A percentile compares a stretch with the other conserved stretches of the same genome.
phyloP scores from a whole-genome alignment of 2,888 invertebrate species.

The Arge pagana region DNA sequence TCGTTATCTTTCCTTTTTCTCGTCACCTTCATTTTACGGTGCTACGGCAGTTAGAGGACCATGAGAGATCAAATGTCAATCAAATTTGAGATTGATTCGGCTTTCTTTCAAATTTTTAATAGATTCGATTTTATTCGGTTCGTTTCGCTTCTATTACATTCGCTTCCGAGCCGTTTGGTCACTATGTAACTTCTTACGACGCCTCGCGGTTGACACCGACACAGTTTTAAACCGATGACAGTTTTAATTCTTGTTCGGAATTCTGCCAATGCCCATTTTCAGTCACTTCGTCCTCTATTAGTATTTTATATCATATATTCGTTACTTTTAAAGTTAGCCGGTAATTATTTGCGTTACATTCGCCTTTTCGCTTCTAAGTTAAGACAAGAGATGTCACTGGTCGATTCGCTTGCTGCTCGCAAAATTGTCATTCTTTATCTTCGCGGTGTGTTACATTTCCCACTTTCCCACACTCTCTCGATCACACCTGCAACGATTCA shows the following conservation, averaged over 20 bases:
- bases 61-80: no score
- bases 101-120: no score
- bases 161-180: no score
- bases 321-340: conserved; percentile 27
- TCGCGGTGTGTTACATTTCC: conserved; percentile 7
- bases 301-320: conserved; percentile 2
- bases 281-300: conserved; percentile 33
- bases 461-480: not conserved
- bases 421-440: not conserved
- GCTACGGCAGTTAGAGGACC: no score
- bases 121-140: no score
- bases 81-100: no score
- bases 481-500: not conserved
- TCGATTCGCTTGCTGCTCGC: not conserved
- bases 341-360: conserved; percentile 24
- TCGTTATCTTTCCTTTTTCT: no score
- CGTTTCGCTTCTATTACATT: no score
- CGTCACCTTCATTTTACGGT: no score
- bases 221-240: conserved; percentile 34
- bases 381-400: conserved; percentile 6
- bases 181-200: no score
- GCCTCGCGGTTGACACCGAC: no score
- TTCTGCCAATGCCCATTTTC: conserved; percentile 44
- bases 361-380: not conserved
- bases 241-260: conserved; percentile 46